A percentile compares a stretch with the other conserved stretches of the same genome.
Conservation (phyloP, 53 echinoderm and acorn worm genomes). For the Henricia sp. region DNA sequence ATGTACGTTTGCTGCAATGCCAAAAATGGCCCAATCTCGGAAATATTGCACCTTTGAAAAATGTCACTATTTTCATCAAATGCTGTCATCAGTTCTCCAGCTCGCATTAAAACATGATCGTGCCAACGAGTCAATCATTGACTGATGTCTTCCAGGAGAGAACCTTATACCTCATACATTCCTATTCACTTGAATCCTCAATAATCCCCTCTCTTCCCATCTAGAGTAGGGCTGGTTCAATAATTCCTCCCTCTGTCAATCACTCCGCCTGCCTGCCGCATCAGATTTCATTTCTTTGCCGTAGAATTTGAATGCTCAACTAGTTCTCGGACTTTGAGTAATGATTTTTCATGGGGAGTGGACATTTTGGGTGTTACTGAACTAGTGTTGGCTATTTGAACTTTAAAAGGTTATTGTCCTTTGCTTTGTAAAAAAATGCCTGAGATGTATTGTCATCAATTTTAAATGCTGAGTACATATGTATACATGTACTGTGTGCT, state of each 20-base stretch:
- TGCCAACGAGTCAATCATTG: conserved; percentile 3
- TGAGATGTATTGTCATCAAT: too few relatives aligned
- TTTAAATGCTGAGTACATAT: too few relatives aligned
- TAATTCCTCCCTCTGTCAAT: conserved; percentile 16
- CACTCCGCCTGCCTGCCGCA: not conserved
- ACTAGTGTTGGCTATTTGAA: not conserved
- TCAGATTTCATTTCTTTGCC: not conserved
- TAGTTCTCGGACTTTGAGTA: not conserved
- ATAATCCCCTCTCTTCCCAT: conserved; percentile 13
- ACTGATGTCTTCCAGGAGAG: conserved; percentile 25
- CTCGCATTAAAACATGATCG: not conserved
- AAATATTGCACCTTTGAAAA: too few relatives aligned
- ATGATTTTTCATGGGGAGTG: not conserved
- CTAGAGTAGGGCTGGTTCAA: conserved; percentile 19
- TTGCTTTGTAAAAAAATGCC: too few relatives aligned
- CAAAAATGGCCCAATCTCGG: too few relatives aligned
- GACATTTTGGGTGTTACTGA: not conserved
- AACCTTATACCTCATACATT: conserved; percentile 3
- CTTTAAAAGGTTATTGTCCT: too few relatives aligned
- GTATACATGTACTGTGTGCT: too few relatives aligned
- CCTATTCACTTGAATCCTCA: conserved; percentile 13
- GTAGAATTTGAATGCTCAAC: not conserved
- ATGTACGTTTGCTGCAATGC: not conserved
- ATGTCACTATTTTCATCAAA: too few relatives aligned
- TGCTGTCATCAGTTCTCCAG: not conserved